phyloP scores from a whole-genome alignment of 2,113 vertebrate genomes.

The Butastur rufipennis region DNA sequence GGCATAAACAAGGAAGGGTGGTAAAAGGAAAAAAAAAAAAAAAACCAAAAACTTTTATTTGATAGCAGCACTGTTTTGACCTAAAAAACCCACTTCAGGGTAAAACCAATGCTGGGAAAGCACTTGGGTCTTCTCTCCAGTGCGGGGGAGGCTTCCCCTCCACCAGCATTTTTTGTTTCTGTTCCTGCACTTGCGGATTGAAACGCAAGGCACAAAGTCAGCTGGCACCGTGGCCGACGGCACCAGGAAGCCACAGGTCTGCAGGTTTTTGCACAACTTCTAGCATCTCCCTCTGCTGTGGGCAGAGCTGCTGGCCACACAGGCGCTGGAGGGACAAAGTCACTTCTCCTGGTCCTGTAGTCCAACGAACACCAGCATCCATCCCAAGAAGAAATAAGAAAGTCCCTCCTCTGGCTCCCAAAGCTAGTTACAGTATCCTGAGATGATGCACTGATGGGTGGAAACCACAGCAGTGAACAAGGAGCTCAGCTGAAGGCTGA shows the following conservation, averaged over 20 bases:
- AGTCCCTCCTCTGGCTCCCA: not conserved
- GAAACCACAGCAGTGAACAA: not conserved
- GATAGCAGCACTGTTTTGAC: not conserved
- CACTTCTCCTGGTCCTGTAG: not conserved
- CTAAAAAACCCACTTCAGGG: not conserved
- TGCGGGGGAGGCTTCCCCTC: not conserved
- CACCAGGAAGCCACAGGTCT: not conserved
- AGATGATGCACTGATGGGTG: not conserved
- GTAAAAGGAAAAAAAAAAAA: not conserved
- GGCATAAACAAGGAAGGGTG: not conserved
- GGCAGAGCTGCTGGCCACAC: not conserved
- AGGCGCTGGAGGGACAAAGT: not conserved
- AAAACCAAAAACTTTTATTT: not conserved
- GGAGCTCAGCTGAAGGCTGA: not conserved
- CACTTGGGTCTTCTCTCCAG: not conserved
- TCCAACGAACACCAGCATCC: not conserved
- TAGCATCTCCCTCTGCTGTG: not conserved
- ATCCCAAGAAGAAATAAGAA: not conserved
- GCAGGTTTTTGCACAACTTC: not conserved
- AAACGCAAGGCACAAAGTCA: slow-evolving; percentile 31
- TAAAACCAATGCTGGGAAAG: not conserved
- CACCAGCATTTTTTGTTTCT: not conserved
- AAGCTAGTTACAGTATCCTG: not conserved
- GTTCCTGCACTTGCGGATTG: slow-evolving; percentile 5
- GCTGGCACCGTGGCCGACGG: fast-evolving